These are phyloP conservation scores for Eira barbara DNA, from an alignment of 2,113 vertebrate genomes.

Conservation along the genomic window DNA sequence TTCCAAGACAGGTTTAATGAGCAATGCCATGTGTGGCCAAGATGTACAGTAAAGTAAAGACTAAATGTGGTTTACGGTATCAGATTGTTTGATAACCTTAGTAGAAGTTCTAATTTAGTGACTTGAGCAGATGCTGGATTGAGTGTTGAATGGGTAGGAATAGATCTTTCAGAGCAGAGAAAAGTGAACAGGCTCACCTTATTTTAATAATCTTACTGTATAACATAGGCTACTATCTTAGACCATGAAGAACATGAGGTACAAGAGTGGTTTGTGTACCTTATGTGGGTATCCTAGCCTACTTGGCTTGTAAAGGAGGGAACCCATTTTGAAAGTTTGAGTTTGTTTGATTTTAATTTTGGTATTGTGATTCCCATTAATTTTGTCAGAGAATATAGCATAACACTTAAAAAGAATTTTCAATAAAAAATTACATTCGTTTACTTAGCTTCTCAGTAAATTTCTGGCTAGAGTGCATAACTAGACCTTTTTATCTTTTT, in stretches of 20 bases:
- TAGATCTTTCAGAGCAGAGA: not conserved
- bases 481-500: not conserved
- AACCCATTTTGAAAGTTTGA: not conserved
- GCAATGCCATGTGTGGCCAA: not conserved
- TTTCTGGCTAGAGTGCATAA: not conserved
- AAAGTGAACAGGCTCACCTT: not conserved
- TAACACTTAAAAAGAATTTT: not conserved
- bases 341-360: slow-evolving; percentile 6
- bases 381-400: not conserved
- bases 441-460: not conserved
- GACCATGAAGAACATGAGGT: not conserved
- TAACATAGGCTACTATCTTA: not conserved
- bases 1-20: not conserved
- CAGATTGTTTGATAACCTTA: not conserved
- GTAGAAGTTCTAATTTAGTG: not conserved
- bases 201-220: not conserved
- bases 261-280: not conserved
- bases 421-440: not conserved
- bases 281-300: not conserved
- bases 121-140: not conserved
- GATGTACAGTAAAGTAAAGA: not conserved
- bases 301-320: not conserved
- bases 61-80: not conserved
- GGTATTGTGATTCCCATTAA: not conserved
- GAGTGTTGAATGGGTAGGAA: not conserved